Evolutionary conservation across 1,140 invertebrate genomes (phyloP), one percentile per base, ranked within the genome.

Genomic region (Drosophila tropicalis): DNA sequence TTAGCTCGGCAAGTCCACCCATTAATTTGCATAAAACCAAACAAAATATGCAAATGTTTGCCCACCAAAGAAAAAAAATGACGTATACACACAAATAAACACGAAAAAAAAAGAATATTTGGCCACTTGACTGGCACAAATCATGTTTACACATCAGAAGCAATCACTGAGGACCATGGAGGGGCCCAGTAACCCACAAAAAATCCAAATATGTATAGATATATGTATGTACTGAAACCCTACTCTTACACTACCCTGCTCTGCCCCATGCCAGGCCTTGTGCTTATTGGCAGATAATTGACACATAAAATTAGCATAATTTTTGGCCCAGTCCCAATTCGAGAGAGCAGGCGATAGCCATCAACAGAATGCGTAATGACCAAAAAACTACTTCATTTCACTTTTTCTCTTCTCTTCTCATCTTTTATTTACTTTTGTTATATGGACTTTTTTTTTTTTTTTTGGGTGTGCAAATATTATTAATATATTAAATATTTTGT

Each of bases 221-320:
- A 60, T 29, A 32, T 62, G 69, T 41, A 67, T 67, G 39, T 61
- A 47, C 40, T 41, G 51, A 13, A 25, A 51, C 44, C 44, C 44
- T 51, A 51, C 44, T 51, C 44, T 19, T 6, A 1, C 44, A 15
- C 44, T 29, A 3, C 36, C 22, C 44, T 13, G 22, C 39, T 32
- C 40, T 25, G 22, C 3, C 5, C 44, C 4, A 22, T 1, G 7
- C 7, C 3, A 10, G 19, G 17, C 17, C 70, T 70, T 76, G 75
- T 80, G 76, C 84, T 89, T 89, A 89, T 89, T 89, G 84, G 84
- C 84, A 89, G 84, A 89, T 89, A 89, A 89, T 89, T 89, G 84
- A 89, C 84, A 89, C 81, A 89, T 84, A 89, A 89, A 89, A 89
- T 89, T 89, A 84, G 81, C 84, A 89, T 89, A 89, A 89, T 89